Evolutionary conservation across 1,140 invertebrate genomes (phyloP).

Genomic region (Philopotamus ludificatus): DNA sequence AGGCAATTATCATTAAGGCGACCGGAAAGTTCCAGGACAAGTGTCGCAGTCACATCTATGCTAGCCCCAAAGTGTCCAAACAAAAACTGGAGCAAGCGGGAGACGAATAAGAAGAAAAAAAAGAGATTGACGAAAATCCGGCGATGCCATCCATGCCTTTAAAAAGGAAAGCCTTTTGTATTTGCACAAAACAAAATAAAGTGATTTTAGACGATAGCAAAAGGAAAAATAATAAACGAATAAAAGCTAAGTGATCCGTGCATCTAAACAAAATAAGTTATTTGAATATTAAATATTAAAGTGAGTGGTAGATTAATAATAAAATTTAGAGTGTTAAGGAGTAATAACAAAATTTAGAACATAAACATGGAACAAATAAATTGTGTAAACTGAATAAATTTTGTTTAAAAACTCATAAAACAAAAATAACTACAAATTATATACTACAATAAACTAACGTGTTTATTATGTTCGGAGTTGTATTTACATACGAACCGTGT

Average conservation of each 20-base stretch:
- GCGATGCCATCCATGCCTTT: background rate
- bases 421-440: too few species aligned
- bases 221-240: constrained; percentile 25
- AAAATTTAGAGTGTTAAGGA: too few species aligned
- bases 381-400: too few species aligned
- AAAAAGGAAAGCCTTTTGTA: constrained; percentile 22
- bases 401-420: too few species aligned
- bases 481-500: too few species aligned
- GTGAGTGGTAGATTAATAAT: too few species aligned
- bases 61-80: background rate
- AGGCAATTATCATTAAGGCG: background rate
- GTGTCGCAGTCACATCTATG: background rate
- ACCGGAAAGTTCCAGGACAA: background rate
- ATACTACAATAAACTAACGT: too few species aligned
- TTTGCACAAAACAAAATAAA: constrained; percentile 24
- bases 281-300: too few species aligned
- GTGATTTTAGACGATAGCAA: constrained; percentile 20
- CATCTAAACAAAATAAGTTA: constrained; percentile 16
- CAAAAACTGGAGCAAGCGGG: background rate
- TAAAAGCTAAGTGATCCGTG: constrained; percentile 19
- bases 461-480: too few species aligned
- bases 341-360: too few species aligned
- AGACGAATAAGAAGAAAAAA: background rate
- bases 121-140: constrained; percentile 1
- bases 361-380: too few species aligned